phyloP scores from a whole-genome alignment of 2,888 invertebrate species.

The Ophion costatus region DNA sequence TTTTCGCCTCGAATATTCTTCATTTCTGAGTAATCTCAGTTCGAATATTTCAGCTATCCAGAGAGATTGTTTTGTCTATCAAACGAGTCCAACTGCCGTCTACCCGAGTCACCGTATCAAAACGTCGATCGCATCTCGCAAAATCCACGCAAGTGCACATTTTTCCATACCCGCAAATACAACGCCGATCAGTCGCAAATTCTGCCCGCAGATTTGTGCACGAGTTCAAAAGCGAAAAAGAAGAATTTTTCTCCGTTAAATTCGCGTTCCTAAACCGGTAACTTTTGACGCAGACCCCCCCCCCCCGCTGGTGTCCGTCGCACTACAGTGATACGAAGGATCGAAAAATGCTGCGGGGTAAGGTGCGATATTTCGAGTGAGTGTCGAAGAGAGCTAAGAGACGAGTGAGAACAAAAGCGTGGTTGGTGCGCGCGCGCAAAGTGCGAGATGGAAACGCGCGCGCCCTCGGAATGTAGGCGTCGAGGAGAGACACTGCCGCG shows the following conservation, averaged over 20 bases:
- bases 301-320: neutral
- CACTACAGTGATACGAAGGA: neutral
- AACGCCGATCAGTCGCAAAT: no score
- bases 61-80: no score
- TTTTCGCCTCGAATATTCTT: no score
- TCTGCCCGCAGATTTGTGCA: no score
- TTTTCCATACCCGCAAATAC: no score
- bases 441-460: conserved; percentile 66
- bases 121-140: no score
- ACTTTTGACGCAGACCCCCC: neutral
- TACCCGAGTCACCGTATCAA: no score
- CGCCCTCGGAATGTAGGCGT: conserved; percentile 59
- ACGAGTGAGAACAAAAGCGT: conserved; percentile 68
- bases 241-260: neutral
- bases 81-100: no score
- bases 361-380: conserved; percentile 57
- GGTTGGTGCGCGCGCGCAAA: conserved; percentile 70
- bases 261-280: neutral
- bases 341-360: conserved; percentile 21
- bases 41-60: no score
- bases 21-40: no score
- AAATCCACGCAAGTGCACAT: no score
- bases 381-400: conserved; percentile 45
- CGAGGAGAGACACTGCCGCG: conserved; percentile 42
- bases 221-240: neutral